phyloP scores from a whole-genome alignment of 1,140 invertebrate genomes.

The Archivesica marissinica region DNA sequence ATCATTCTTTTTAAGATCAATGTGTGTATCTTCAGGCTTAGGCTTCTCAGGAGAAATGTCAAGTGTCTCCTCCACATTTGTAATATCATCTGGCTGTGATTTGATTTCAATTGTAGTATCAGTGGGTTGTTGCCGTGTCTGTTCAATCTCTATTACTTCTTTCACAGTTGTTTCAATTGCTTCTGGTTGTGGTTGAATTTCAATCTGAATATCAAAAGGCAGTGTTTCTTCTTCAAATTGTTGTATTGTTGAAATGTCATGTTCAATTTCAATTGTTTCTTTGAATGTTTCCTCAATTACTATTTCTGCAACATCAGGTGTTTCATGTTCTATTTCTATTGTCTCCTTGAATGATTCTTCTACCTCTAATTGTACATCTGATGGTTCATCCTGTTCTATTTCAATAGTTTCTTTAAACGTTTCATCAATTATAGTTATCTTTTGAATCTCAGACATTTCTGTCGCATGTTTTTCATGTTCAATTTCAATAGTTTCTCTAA shows the following conservation, averaged over 20 bases:
- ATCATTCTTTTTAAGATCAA: not conserved
- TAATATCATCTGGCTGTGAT: not conserved
- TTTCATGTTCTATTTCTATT: not conserved
- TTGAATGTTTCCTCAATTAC: not conserved
- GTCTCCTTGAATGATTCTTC: not conserved
- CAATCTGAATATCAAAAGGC: not conserved
- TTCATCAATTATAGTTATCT: not conserved
- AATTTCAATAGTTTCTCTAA: slow-evolving; percentile 40
- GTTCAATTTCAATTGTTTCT: slow-evolving; percentile 37
- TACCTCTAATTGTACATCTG: not conserved
- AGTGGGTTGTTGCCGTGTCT: not conserved
- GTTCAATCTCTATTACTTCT: slow-evolving; percentile 30
- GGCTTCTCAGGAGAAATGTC: too few species aligned
- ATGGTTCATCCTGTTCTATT: slow-evolving; percentile 29
- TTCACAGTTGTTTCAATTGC: not conserved
- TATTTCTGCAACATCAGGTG: not conserved
- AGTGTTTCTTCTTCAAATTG: not conserved
- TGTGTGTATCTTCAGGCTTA: not conserved
- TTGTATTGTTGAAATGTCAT: not conserved
- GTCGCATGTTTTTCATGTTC: not conserved
- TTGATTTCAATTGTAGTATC: not conserved
- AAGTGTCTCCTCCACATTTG: slow-evolving; percentile 5
- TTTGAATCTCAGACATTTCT: not conserved
- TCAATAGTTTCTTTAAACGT: slow-evolving; percentile 14
- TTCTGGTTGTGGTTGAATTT: not conserved